These are phyloP conservation scores for Mirounga angustirostris DNA, from an alignment of 2,113 vertebrate species.

Conservation along the genomic window DNA sequence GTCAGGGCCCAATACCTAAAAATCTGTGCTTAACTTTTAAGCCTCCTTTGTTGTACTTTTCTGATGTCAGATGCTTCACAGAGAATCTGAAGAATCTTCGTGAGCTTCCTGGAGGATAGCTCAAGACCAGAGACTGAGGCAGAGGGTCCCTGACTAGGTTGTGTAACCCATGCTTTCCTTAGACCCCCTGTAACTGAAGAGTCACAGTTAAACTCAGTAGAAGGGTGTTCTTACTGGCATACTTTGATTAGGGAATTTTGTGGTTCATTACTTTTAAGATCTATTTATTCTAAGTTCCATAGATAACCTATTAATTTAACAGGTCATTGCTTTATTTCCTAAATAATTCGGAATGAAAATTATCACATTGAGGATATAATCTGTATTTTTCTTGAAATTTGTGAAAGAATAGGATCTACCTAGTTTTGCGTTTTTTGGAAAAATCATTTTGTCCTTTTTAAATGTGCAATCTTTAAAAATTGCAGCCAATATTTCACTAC, in stretches of 20 bases:
- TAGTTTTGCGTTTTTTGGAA: background rate
- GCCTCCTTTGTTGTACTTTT: background rate
- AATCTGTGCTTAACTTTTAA: background rate
- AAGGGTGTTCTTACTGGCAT: background rate
- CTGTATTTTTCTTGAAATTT: background rate
- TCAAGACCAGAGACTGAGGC: background rate
- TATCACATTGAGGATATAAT: background rate
- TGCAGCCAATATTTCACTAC: background rate
- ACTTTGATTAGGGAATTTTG: background rate
- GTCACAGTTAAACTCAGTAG: background rate
- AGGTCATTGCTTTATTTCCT: background rate
- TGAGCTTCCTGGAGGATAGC: background rate
- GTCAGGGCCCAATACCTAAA: background rate
- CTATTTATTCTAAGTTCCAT: background rate
- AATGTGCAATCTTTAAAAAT: background rate
- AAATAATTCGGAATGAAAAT: slow-evolving; percentile 28
- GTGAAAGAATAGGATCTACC: background rate
- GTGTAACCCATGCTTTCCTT: background rate
- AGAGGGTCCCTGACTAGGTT: background rate
- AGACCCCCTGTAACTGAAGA: background rate
- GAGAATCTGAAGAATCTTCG: background rate
- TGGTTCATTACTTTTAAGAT: background rate
- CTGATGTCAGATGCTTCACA: background rate
- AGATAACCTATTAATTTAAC: background rate
- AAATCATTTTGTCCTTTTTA: slow-evolving; percentile 43